A percentile compares a stretch with the other conserved stretches of the same genome.
phyloP scores from a whole-genome alignment of 1,140 invertebrate species.

The Pogonomyrmex californicus region DNA sequence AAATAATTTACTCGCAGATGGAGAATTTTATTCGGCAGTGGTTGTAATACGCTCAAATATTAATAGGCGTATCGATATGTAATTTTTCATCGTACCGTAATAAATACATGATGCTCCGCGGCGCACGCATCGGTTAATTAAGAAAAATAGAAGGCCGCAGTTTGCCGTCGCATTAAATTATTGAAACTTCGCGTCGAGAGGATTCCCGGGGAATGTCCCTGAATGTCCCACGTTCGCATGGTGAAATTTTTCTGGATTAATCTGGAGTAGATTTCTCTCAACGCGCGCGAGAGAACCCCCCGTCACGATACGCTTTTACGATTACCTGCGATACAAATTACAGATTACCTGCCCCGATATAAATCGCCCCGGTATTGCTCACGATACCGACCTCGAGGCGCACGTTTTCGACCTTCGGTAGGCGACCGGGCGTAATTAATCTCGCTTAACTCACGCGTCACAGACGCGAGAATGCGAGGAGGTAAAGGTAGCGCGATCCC shows the following conservation, averaged over 20 bases:
- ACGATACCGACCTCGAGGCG: slow-evolving; percentile 37
- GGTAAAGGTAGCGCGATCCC: slow-evolving; percentile 45
- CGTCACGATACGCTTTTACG: slow-evolving; percentile 25
- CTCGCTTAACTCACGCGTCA: slow-evolving; percentile 56
- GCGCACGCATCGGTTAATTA: slow-evolving; percentile 37
- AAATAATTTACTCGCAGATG: slow-evolving; percentile 49
- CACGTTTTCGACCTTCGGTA: slow-evolving; percentile 53
- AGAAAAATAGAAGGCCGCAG: slow-evolving; percentile 24
- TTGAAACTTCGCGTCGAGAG: slow-evolving; percentile 12
- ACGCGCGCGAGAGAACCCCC: background rate
- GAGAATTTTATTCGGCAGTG: slow-evolving; percentile 30
- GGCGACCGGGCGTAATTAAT: slow-evolving; percentile 45
- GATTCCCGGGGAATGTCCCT: background rate
- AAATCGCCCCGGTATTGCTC: slow-evolving; percentile 45
- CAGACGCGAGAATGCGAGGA: slow-evolving; percentile 32
- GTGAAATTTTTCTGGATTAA: slow-evolving; percentile 36
- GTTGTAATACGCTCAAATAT: slow-evolving; percentile 22
- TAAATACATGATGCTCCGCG: background rate
- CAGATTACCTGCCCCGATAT: slow-evolving; percentile 6
- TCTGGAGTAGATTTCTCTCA: background rate
- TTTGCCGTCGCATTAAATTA: slow-evolving; percentile 30
- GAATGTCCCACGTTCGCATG: background rate
- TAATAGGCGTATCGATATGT: slow-evolving; percentile 21
- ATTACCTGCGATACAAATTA: background rate
- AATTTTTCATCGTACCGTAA: slow-evolving; percentile 28